Percentiles rank a stretch among this genome's conserved stretches.
phyloP scores from a whole-genome alignment of 2,797 vertebrate species.

The Oryzias sinensis region DNA sequence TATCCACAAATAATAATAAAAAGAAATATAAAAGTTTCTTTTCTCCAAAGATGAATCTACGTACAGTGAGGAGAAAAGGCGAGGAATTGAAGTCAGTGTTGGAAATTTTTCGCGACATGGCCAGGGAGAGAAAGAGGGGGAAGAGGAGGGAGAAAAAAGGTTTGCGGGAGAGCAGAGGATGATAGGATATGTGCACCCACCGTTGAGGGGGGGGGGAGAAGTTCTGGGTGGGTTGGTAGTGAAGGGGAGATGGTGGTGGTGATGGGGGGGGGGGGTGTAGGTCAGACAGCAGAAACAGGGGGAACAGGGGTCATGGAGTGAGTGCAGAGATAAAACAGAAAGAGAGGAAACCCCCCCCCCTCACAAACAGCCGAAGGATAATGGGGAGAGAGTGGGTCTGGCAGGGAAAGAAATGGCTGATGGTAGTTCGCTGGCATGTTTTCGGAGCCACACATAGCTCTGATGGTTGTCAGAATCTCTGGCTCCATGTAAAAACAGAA shows the following conservation, averaged over 20 bases:
- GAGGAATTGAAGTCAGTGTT: conserved; percentile 40
- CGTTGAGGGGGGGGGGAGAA: conserved; percentile 60
- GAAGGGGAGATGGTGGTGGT: conserved; percentile 28
- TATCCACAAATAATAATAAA: conserved; percentile 41
- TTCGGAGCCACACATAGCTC: conserved; percentile 63
- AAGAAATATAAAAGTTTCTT: background rate
- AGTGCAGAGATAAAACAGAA: conserved; percentile 77
- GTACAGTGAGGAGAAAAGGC: conserved; percentile 9
- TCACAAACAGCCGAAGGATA: conserved; percentile 73
- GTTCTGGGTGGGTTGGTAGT: conserved; percentile 38
- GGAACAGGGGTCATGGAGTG: conserved; percentile 82
- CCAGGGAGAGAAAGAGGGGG: conserved; percentile 34
- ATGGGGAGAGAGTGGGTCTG: conserved; percentile 66
- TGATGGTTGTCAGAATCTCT: conserved; percentile 65
- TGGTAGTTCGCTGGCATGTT: conserved; percentile 49
- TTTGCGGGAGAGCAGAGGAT: conserved; percentile 63
- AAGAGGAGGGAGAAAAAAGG: conserved; percentile 14
- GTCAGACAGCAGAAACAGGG: conserved; percentile 81
- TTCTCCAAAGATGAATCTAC: conserved; percentile 26
- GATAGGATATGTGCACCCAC: conserved; percentile 63
- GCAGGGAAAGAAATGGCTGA: conserved; percentile 43
- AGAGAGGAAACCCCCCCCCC: conserved; percentile 75
- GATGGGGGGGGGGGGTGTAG: conserved; percentile 49
- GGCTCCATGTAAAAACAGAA: conserved; percentile 52
- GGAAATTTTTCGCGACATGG: conserved; percentile 53